These are phyloP conservation scores for Suncus etruscus DNA, from an alignment of 2,113 vertebrate genomes.

Conservation along the genomic window DNA sequence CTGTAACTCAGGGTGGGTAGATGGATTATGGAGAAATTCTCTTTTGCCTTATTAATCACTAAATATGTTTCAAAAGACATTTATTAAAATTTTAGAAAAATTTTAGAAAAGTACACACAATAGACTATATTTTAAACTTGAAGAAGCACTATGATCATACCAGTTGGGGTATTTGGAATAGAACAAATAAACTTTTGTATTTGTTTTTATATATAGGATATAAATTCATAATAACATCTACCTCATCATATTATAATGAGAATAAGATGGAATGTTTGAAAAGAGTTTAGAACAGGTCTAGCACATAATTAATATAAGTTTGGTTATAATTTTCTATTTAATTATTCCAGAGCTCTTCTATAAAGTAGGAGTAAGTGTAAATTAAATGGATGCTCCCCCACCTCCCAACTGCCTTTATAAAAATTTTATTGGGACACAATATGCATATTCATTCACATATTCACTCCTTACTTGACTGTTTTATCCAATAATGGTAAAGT, in stretches of 20 bases:
- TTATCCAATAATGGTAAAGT: no score
- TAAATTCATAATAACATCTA: neutral
- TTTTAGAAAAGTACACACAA: neutral
- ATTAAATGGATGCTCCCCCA: no score
- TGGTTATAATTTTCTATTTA: neutral
- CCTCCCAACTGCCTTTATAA: no score
- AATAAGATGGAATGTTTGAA: neutral
- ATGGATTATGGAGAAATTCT: neutral
- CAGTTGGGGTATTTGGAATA: rapidly evolving
- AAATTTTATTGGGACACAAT: no score
- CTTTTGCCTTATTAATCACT: neutral
- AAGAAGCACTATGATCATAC: neutral
- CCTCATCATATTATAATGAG: neutral
- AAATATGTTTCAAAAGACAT: conserved; percentile 20
- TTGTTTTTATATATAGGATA: neutral
- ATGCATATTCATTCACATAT: no score
- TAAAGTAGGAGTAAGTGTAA: no score
- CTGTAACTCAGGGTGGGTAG: neutral
- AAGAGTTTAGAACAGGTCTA: conserved; percentile 4
- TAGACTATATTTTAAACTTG: neutral
- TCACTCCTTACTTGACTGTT: no score
- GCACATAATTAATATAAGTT: neutral
- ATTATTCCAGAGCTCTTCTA: neutral
- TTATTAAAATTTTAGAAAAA: neutral
- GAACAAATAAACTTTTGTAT: conserved; percentile 11